A percentile compares a stretch with the other conserved stretches of the same genome.
Conservation (phyloP, 2,113 vertebrate genomes). For the Laterallus jamaicensis region DNA sequence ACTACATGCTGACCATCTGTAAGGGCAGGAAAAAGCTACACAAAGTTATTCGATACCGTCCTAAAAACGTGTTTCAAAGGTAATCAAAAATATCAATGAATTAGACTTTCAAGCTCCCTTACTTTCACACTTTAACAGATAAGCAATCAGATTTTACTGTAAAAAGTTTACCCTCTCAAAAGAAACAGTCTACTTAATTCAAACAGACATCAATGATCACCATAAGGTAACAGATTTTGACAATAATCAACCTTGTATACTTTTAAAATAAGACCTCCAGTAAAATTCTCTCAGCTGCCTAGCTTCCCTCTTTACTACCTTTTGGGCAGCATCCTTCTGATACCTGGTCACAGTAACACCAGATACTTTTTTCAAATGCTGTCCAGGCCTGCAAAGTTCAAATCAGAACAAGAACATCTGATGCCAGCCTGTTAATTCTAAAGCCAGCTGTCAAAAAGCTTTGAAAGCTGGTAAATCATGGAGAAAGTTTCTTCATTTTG, state of each 20-base stretch:
- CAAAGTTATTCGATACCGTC: neutral
- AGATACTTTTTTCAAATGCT: neutral
- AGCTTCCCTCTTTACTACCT: neutral
- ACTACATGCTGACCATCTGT: neutral
- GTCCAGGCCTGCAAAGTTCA: neutral
- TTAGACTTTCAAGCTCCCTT: neutral
- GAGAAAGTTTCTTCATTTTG: neutral
- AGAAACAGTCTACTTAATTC: neutral
- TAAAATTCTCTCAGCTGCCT: neutral
- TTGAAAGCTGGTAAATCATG: neutral
- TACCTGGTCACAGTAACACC: rapidly evolving
- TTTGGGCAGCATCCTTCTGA: neutral
- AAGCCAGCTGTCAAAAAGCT: neutral
- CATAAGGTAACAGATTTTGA: neutral
- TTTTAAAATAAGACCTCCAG: neutral
- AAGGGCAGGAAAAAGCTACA: neutral
- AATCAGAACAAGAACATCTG: neutral
- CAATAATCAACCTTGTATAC: neutral
- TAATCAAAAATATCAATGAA: neutral
- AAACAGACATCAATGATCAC: neutral
- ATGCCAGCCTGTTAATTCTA: neutral
- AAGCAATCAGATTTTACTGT: neutral
- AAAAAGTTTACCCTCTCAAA: neutral
- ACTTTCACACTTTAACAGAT: neutral
- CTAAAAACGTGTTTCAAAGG: neutral